Percentiles rank a stretch among this genome's conserved stretches.
Evolutionary conservation across 2,113 vertebrate genomes (phyloP).

Genomic region (Narcine bancroftii): DNA sequence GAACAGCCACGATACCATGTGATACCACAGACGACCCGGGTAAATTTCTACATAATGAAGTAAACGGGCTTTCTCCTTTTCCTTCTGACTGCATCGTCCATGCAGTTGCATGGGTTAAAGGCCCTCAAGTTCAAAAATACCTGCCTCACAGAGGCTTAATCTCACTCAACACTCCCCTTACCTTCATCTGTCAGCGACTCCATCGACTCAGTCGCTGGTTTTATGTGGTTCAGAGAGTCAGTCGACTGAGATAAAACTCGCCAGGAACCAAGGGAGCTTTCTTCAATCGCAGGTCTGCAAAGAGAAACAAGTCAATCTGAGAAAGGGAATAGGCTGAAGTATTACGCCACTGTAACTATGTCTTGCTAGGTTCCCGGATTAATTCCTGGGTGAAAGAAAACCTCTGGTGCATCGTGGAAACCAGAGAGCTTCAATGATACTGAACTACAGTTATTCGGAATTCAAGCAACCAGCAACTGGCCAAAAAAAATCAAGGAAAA

Average conservation of each 20-base stretch:
- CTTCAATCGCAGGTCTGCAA: slow-evolving; percentile 75
- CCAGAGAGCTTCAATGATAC: neutral
- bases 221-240: slow-evolving; percentile 87
- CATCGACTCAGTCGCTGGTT: slow-evolving; percentile 81
- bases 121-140: neutral
- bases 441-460: too few species aligned
- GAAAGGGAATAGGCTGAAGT: neutral
- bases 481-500: too few species aligned
- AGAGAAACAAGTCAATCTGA: slow-evolving; percentile 4
- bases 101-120: neutral
- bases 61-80: neutral
- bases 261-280: slow-evolving; percentile 72
- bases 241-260: slow-evolving; percentile 87
- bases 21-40: too few species aligned
- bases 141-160: neutral
- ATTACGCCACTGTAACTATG: neutral
- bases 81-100: neutral
- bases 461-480: too few species aligned
- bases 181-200: slow-evolving; percentile 92
- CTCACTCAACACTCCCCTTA: slow-evolving; percentile 47
- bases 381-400: neutral
- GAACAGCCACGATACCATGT: too few species aligned
- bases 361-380: neutral
- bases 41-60: too few species aligned
- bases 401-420: neutral